These are phyloP conservation scores for Goniozus legneri DNA, from an alignment of 1,140 invertebrate species.

Conservation along the genomic window DNA sequence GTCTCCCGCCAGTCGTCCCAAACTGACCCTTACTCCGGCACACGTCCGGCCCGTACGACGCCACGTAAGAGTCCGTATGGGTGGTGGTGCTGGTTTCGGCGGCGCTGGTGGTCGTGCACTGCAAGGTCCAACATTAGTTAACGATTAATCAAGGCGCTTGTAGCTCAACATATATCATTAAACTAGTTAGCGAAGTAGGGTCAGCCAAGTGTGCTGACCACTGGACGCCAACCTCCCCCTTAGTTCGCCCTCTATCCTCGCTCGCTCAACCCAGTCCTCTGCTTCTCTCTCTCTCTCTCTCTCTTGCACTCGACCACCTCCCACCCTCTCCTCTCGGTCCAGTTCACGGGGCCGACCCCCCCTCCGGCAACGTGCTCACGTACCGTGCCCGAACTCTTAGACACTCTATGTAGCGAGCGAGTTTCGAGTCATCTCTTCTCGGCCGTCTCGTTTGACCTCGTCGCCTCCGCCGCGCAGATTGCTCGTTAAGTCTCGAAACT, in stretches of 20 bases:
- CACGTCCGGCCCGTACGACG: constrained; percentile 26
- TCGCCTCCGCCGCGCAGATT: constrained; percentile 20
- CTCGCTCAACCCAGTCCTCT: constrained; percentile 35
- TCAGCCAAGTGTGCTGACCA: constrained; percentile 56
- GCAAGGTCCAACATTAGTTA: constrained; percentile 56
- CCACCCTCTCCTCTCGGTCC: constrained; percentile 11
- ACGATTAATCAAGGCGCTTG: constrained; percentile 57
- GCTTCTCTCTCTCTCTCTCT: constrained; percentile 19
- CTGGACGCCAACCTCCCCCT: constrained; percentile 42
- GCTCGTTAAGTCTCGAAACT: constrained; percentile 29
- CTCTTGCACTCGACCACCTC: constrained; percentile 6
- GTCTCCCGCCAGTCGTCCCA: constrained; percentile 22
- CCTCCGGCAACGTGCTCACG: constrained; percentile 44
- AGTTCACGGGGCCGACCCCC: constrained; percentile 22
- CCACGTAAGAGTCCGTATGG: constrained; percentile 6
- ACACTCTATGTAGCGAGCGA: constrained; percentile 34
- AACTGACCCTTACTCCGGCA: constrained; percentile 16
- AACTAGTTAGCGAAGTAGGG: constrained; percentile 58
- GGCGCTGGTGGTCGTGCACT: constrained; percentile 36
- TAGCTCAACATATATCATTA: constrained; percentile 58
- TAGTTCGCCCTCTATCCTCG: constrained; percentile 30
- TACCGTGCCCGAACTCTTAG: constrained; percentile 51
- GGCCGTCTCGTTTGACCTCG: not conserved
- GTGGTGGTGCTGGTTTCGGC: constrained; percentile 25
- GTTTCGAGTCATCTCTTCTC: constrained; percentile 17